Conservation (phyloP, 2,113 vertebrate genomes). For the Neopipo cinnamomea region DNA sequence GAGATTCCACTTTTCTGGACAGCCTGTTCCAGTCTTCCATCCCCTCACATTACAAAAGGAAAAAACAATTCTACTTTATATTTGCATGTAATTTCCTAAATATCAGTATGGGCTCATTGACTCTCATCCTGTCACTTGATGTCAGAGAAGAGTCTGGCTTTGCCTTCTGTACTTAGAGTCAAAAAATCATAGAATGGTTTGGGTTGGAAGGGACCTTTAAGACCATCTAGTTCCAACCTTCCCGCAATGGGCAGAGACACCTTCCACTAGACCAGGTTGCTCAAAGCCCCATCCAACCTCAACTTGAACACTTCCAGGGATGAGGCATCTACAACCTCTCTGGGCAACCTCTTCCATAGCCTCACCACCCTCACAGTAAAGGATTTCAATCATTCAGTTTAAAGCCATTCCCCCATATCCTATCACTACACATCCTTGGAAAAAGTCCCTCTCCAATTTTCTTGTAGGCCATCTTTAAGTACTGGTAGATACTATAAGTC, state of each 20-base stretch:
- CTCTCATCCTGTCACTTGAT: neutral
- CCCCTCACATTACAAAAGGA: neutral
- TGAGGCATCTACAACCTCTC: neutral
- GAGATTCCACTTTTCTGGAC: neutral
- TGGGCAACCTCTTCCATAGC: neutral
- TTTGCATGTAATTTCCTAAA: neutral
- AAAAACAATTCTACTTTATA: neutral
- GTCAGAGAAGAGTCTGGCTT: neutral
- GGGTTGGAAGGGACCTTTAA: neutral
- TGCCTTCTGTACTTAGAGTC: neutral
- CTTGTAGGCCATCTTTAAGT: neutral
- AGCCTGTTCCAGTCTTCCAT: neutral
- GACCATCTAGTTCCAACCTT: neutral
- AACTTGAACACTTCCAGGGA: neutral
- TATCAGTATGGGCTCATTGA: neutral
- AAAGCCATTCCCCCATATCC: neutral
- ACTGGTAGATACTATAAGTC: neutral
- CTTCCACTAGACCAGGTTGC: neutral
- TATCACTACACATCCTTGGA: neutral
- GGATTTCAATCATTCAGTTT: neutral
- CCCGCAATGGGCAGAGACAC: rapidly evolving
- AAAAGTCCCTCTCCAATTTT: neutral
- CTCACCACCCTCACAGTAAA: neutral
- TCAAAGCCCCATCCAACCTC: neutral
- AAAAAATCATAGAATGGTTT: neutral